Evolutionary conservation across 2,113 vertebrate genomes (phyloP).

Genomic region (Odocoileus hemionus): DNA sequence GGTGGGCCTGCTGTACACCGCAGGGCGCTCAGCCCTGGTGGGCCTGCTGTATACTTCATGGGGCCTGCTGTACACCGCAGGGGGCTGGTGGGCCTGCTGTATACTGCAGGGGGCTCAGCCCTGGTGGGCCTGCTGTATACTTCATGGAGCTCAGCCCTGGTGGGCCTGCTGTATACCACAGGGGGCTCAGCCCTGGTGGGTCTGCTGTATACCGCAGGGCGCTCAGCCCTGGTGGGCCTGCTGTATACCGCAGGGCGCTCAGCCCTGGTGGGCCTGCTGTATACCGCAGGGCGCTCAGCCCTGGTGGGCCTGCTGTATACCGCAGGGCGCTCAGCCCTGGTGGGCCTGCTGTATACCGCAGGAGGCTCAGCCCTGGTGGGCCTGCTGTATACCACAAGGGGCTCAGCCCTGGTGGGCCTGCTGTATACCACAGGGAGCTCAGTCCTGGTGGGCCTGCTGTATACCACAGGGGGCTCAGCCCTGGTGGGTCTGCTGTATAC

Average conservation of each 20-base stretch:
- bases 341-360: fast-evolving
- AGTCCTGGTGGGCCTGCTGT: fast-evolving
- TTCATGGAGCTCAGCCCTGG: fast-evolving
- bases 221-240: too few species aligned
- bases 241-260: fast-evolving
- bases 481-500: fast-evolving
- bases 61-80: fast-evolving
- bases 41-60: too few species aligned
- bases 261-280: fast-evolving
- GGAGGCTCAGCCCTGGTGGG: fast-evolving
- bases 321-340: fast-evolving
- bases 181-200: too few species aligned
- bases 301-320: fast-evolving
- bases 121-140: background rate
- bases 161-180: too few species aligned
- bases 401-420: too few species aligned
- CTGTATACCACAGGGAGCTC: too few species aligned
- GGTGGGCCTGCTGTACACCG: too few species aligned
- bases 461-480: fast-evolving
- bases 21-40: too few species aligned
- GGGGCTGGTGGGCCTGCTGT: too few species aligned
- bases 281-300: fast-evolving
- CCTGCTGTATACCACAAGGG: fast-evolving
- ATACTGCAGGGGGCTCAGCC: fast-evolving
- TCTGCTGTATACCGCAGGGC: fast-evolving